Evolutionary conservation across 2,888 invertebrate genomes (phyloP).

Genomic region (Omphaloscelis lunosa): DNA sequence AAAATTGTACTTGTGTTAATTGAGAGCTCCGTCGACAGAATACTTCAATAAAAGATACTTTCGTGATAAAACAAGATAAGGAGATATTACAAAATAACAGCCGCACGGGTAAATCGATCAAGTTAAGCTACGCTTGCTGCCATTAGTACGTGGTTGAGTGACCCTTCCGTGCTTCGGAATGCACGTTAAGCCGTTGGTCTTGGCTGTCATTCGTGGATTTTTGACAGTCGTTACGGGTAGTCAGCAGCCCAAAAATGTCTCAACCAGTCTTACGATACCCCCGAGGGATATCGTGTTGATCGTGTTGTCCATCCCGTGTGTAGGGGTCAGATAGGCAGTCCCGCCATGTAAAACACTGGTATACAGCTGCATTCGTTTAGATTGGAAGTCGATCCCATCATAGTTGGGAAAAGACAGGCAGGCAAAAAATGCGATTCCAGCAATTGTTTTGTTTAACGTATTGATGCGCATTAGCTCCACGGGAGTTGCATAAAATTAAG

Average conservation of each 20-base stretch:
- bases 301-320: too few relatives aligned
- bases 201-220: neutral
- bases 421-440: neutral
- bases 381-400: neutral
- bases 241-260: neutral
- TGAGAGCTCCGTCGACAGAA: neutral
- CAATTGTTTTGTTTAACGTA: neutral
- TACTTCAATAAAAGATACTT: neutral
- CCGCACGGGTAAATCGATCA: neutral
- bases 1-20: neutral
- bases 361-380: neutral
- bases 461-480: neutral
- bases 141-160: neutral
- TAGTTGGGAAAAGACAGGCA: neutral
- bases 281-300: neutral
- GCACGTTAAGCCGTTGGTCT: neutral
- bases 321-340: neutral
- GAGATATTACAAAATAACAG: neutral
- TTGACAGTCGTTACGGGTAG: neutral
- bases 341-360: neutral
- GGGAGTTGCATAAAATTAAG: neutral
- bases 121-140: neutral
- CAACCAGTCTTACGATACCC: too few relatives aligned
- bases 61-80: neutral
- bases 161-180: neutral